Evolutionary conservation across 2,888 invertebrate species (phyloP).

Genomic region (Eulithis testata): DNA sequence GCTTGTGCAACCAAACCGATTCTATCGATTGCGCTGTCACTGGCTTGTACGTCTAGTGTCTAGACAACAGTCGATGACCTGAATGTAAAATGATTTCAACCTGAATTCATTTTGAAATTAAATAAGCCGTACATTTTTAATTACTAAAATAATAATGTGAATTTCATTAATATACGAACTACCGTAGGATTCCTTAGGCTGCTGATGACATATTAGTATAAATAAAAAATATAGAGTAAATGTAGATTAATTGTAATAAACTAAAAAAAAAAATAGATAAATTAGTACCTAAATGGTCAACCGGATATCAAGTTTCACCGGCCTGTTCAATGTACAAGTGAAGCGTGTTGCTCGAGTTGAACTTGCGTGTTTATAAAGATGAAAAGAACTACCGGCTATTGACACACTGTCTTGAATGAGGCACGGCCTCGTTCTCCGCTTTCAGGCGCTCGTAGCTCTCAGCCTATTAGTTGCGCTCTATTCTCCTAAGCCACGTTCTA

Average conservation of each 20-base stretch:
- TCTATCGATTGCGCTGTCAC: conserved; percentile 40
- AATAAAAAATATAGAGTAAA: no score
- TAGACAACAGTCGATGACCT: conserved; percentile 42
- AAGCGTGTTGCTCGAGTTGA: conserved; percentile 57
- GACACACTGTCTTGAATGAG: conserved; percentile 73
- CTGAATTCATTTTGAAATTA: conserved; percentile 11
- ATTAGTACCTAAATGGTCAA: no score
- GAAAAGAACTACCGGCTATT: conserved; percentile 71
- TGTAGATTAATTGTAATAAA: no score
- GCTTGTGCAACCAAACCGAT: conserved; percentile 29
- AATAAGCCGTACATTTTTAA: background rate
- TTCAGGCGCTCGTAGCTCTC: conserved; percentile 61
- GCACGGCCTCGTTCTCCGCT: conserved; percentile 71
- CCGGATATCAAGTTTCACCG: background rate
- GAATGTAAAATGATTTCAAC: conserved; percentile 32
- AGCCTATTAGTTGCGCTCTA: conserved; percentile 57
- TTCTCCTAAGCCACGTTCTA: conserved; percentile 50
- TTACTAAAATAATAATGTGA: background rate
- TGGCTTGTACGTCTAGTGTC: conserved; percentile 36
- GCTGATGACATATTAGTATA: no score
- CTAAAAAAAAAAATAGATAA: no score
- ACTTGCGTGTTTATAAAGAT: conserved; percentile 60
- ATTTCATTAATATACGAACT: background rate
- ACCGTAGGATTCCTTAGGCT: no score
- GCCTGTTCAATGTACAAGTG: conserved; percentile 26